A percentile compares a stretch with the other conserved stretches of the same genome.
phyloP scores from a whole-genome alignment of 30 jellyfish, hydroid and myxozoan species.

The Phacellophora camtschatica region DNA sequence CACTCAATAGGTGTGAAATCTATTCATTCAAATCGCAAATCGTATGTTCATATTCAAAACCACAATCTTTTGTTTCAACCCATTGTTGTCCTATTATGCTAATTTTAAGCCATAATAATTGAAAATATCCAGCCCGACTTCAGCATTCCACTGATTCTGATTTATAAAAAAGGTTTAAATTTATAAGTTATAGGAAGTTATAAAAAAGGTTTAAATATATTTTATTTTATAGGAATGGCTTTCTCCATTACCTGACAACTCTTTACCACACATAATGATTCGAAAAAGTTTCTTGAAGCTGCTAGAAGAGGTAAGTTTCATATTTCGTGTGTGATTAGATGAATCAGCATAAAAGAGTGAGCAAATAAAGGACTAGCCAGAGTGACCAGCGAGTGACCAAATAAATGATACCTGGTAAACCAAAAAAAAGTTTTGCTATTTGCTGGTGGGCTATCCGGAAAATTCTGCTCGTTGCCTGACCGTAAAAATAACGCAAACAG shows the following conservation, averaged over 20 bases:
- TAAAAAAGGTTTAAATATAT: neutral
- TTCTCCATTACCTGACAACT: conserved; percentile 94
- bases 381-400: neutral
- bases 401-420: too few relatives aligned
- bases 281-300: conserved; percentile 71
- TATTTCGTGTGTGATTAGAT: neutral
- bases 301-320: conserved; percentile 68
- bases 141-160: neutral
- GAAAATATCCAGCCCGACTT: too few relatives aligned
- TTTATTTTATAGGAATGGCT: conserved; percentile 85
- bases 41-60: too few relatives aligned
- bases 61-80: too few relatives aligned
- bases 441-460: too few relatives aligned
- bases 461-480: too few relatives aligned
- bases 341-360: neutral
- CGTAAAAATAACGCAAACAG: too few relatives aligned
- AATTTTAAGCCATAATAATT: too few relatives aligned
- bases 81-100: too few relatives aligned
- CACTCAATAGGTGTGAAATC: too few relatives aligned
- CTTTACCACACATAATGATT: conserved; percentile 89
- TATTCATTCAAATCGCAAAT: too few relatives aligned
- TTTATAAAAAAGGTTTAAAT: neutral
- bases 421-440: too few relatives aligned
- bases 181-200: neutral
- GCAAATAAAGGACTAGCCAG: neutral